Evolutionary conservation across 35 echinoderm and acorn worm genomes (phyloP).

Genomic region (Ophioderma brevispina): DNA sequence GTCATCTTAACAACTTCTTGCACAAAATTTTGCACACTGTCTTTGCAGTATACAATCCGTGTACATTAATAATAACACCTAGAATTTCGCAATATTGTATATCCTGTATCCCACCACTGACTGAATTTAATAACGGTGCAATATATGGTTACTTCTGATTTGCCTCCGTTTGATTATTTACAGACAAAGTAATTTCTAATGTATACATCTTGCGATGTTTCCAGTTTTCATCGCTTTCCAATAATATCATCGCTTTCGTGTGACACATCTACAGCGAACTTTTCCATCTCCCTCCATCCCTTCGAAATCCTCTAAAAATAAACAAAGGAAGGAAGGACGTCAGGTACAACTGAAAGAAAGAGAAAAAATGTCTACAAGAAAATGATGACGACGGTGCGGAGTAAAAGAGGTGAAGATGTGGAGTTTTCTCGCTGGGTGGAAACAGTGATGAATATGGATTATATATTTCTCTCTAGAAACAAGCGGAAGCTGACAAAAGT

Average conservation of each 20-base stretch:
- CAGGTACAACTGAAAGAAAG: background rate
- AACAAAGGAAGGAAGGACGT: background rate
- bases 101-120: no score
- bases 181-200: background rate
- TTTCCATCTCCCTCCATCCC: background rate
- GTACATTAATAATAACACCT: no score
- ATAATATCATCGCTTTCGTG: background rate
- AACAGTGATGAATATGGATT: background rate
- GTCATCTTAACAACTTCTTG: no score
- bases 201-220: background rate
- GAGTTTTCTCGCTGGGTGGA: background rate
- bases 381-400: background rate
- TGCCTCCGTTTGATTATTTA: background rate
- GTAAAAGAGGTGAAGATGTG: background rate
- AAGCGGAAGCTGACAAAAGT: background rate
- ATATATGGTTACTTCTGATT: no score
- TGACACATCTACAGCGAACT: background rate
- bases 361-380: background rate
- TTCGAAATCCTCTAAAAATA: background rate
- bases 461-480: background rate
- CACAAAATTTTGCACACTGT: no score
- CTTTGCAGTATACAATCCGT: no score
- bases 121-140: no score
- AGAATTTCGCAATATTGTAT: no score
- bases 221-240: background rate